Evolutionary conservation across 2,113 vertebrate genomes (phyloP).

Genomic region (Ranitomeya imitator): DNA sequence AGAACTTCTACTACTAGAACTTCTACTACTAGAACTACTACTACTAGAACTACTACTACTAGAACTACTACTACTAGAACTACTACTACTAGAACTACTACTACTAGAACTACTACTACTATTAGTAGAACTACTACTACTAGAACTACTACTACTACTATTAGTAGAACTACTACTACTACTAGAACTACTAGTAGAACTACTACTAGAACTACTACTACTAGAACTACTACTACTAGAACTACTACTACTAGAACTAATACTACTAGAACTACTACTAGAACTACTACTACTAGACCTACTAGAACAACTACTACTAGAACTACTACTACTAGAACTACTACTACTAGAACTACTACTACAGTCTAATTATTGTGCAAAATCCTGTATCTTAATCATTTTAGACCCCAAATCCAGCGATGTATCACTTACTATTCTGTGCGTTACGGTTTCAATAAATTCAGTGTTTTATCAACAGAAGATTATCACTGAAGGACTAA

Average conservation of each 20-base stretch:
- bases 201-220: not conserved
- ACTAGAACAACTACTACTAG: not conserved
- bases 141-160: not conserved
- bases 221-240: not conserved
- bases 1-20: not conserved
- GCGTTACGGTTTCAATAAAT: too few species aligned
- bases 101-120: not conserved
- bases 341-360: not conserved
- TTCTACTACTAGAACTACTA: not conserved
- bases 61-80: not conserved
- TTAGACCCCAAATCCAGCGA: too few species aligned
- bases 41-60: not conserved
- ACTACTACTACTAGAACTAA: too few species aligned
- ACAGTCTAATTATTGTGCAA: not conserved
- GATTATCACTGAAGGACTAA: too few species aligned
- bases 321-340: not conserved
- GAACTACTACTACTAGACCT: not conserved
- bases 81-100: not conserved
- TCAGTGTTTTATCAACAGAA: too few species aligned
- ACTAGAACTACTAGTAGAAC: not conserved
- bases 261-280: not conserved
- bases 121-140: not conserved
- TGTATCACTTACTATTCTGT: too few species aligned
- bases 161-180: not conserved
- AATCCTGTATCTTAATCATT: too few species aligned